phyloP scores from a whole-genome alignment of 2,797 vertebrate species.

The Pelobates cultripes region DNA sequence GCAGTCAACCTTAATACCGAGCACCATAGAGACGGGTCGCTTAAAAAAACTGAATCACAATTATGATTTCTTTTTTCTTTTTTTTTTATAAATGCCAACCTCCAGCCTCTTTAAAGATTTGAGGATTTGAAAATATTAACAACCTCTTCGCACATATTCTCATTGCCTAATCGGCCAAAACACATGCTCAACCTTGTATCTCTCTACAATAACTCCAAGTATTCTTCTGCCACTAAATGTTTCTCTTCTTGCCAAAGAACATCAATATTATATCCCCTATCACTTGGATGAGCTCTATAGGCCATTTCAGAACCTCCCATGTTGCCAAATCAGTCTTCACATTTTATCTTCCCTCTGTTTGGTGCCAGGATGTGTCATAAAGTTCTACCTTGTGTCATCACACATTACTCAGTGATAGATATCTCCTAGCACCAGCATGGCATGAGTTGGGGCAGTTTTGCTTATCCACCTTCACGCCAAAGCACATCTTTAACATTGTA shows the following conservation, averaged over 20 bases:
- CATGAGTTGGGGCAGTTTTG: not conserved
- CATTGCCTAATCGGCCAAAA: not conserved
- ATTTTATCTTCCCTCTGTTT: slow-evolving; percentile 15
- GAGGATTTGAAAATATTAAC: no score
- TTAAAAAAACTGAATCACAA: no score
- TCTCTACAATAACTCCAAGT: not conserved
- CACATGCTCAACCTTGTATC: not conserved
- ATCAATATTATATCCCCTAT: slow-evolving; percentile 30
- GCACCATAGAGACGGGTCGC: no score
- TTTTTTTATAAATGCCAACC: no score
- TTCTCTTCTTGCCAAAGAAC: slow-evolving; percentile 33
- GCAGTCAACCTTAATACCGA: no score
- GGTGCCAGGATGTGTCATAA: slow-evolving; percentile 21
- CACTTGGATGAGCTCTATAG: slow-evolving; percentile 6
- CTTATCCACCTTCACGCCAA: slow-evolving; percentile 43
- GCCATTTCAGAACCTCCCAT: slow-evolving; percentile 6
- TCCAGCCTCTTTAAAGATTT: no score
- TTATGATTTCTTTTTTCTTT: no score
- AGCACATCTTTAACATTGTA: slow-evolving; percentile 30
- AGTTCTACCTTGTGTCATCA: slow-evolving; percentile 13
- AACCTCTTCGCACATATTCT: no score
- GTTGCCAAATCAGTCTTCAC: slow-evolving; percentile 11
- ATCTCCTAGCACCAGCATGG: not conserved
- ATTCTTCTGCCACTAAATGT: slow-evolving; percentile 25
- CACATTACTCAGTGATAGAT: slow-evolving; percentile 19